These are phyloP conservation scores for Acropora tenuis DNA, from an alignment of 64 coral and sea anemone species.

Conservation along the genomic window DNA sequence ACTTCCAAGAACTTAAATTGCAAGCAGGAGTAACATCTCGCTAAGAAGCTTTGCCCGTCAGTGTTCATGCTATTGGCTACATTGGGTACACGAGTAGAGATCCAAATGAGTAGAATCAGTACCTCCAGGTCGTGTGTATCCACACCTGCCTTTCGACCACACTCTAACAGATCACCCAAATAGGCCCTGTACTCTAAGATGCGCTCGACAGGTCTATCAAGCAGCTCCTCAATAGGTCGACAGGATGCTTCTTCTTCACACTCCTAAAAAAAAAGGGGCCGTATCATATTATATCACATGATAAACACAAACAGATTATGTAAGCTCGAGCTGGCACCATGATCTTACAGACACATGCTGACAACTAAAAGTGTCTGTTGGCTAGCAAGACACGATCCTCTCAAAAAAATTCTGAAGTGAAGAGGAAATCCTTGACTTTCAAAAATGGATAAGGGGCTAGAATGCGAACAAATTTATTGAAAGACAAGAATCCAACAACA, in stretches of 20 bases:
- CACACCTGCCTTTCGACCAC: slow-evolving; percentile 41
- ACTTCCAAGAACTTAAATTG: no score
- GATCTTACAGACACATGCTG: no score
- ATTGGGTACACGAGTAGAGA: no score
- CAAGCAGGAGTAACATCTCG: no score
- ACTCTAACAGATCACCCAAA: slow-evolving; percentile 37
- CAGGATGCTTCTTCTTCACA: slow-evolving; percentile 32
- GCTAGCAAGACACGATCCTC: not conserved
- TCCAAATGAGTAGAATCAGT: not conserved
- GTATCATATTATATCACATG: not conserved
- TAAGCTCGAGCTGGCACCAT: not conserved
- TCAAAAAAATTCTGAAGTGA: no score
- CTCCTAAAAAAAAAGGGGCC: not conserved
- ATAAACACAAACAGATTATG: not conserved
- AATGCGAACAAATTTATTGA: no score
- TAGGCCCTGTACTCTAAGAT: slow-evolving; percentile 64
- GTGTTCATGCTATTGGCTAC: no score
- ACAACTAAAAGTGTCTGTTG: no score
- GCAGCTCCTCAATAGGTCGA: slow-evolving; percentile 46
- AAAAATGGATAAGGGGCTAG: no score
- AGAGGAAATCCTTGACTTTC: no score
- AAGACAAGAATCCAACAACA: no score
- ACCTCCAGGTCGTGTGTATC: slow-evolving; percentile 65
- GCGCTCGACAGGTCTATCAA: slow-evolving; percentile 52
- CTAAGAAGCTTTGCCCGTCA: no score